Evolutionary conservation across 2,113 vertebrate genomes (phyloP), one percentile per base, ranked within the genome.

Genomic region (Nothobranchius furzeri): DNA sequence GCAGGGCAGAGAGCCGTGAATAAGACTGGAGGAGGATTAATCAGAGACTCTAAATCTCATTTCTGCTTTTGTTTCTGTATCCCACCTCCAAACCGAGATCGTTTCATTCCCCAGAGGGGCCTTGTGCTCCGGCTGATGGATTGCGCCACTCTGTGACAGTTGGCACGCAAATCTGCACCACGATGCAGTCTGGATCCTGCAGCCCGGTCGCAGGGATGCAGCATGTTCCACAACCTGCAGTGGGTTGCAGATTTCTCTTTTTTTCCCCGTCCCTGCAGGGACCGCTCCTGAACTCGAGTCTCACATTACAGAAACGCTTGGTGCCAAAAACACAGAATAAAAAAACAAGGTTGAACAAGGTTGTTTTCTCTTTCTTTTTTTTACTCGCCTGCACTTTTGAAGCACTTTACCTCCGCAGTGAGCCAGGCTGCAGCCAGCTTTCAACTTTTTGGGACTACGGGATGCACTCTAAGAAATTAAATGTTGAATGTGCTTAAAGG

Each of bases 331-430:
- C 35, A 71, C 60, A 68, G 12, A 6, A 50, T 55, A 52, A 43
- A 49, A 63, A 69, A 71, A 46, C 75, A 85, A 88, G 75, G 85
- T 85, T 75, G 84, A 52, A 74, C 76, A 82, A 82, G 76, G 73
- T 69, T 82, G 73, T 53, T 17, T 76, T 73, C 77, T 63, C 49
- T 47, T 58, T 15, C 15, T 37, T 62, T 73, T 73, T 65, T 60
- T 40, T 51, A 55, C n/a, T 35, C 12, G 17, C 73, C 55, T 76
- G 51, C 68, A 25, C 70, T 73, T 50, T 64, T 72, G 25, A 52
- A 55, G 63, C 54, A 20, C 58, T 81, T 54, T 68, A 55, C 24
- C 57, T 30, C 35, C 12, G 47, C 64, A 40, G 12, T 58, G 55
- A 70, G 48, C 20, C 54, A 14, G 30, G 20, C 24, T 0, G 20